Conservation (phyloP, 2,113 vertebrate species). For the Halichoerus grypus region DNA sequence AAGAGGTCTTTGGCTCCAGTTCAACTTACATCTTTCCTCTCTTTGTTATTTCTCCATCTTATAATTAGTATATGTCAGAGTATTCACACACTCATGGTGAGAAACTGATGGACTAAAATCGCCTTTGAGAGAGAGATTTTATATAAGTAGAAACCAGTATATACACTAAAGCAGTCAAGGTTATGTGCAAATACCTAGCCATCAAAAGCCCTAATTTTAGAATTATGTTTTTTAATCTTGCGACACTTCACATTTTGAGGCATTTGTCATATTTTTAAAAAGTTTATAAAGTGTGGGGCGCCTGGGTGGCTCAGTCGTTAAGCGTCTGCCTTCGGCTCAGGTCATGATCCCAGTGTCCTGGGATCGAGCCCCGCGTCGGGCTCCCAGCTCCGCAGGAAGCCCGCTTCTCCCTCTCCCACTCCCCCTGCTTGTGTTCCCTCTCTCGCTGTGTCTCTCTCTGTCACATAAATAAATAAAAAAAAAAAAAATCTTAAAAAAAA, state of each 20-base stretch:
- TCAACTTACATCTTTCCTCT: background rate
- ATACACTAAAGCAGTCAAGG: background rate
- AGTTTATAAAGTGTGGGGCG: background rate
- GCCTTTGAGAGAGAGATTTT: background rate
- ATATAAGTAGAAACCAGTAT: background rate
- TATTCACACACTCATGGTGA: background rate
- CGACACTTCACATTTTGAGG: slow-evolving; percentile 12
- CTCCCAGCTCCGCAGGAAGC: too few species aligned
- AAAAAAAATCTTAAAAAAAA: background rate
- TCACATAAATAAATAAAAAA: too few species aligned
- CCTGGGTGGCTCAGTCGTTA: too few species aligned
- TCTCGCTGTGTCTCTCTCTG: too few species aligned
- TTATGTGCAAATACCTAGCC: background rate
- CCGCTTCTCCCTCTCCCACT: too few species aligned
- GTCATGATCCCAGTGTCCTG: too few species aligned
- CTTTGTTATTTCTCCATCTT: background rate
- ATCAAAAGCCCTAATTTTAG: background rate
- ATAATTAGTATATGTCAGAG: background rate
- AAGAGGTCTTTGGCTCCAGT: background rate
- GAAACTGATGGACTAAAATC: background rate
- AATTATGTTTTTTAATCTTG: slow-evolving; percentile 21
- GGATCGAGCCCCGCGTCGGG: too few species aligned
- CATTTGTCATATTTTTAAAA: slow-evolving; percentile 13
- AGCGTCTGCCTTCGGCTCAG: too few species aligned
- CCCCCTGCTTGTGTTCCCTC: too few species aligned